Conservation (phyloP, 2,888 invertebrate genomes). For the Diploptera punctata region DNA sequence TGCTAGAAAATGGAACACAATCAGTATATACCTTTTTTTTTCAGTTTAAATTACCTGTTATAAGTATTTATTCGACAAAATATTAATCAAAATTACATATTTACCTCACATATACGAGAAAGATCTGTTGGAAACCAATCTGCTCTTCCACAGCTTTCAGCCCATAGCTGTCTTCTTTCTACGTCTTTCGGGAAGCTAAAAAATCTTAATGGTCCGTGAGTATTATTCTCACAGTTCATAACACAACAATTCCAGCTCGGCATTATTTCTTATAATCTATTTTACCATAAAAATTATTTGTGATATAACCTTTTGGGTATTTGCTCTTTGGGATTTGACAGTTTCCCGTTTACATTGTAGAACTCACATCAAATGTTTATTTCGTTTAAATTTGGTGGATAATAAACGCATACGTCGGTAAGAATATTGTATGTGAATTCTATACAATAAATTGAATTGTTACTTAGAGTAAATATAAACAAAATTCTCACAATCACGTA, state of each 20-base stretch:
- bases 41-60: neutral
- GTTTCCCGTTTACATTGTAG: neutral
- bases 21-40: neutral
- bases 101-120: neutral
- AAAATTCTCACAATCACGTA: no score
- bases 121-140: neutral
- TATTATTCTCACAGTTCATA: neutral
- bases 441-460: no score
- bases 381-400: neutral
- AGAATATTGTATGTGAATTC: neutral
- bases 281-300: neutral
- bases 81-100: neutral
- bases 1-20: neutral
- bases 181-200: neutral
- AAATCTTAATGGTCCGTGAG: neutral
- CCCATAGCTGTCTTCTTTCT: neutral
- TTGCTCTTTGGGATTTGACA: neutral
- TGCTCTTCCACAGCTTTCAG: neutral
- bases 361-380: neutral
- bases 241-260: slow-evolving; percentile 9
- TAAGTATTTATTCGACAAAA: neutral
- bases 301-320: neutral
- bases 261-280: neutral
- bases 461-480: no score
- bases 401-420: neutral